Conservation (phyloP, 2,797 vertebrate genomes). For the Euphonia xanthogaster region DNA sequence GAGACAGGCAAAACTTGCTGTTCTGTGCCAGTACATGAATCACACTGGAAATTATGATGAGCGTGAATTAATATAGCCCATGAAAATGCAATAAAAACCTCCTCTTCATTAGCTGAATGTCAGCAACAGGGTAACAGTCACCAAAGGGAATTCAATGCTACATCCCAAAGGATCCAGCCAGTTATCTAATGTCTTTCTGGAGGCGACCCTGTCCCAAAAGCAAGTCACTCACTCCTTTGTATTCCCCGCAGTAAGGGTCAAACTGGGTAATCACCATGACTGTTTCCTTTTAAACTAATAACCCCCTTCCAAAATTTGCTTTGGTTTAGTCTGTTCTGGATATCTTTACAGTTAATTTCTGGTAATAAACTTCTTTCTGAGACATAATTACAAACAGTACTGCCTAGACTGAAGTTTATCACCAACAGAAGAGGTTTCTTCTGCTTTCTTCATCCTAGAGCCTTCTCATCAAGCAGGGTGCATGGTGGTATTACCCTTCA, state of each 20-base stretch:
- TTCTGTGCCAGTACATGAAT: not conserved
- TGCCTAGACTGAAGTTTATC: not conserved
- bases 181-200: not conserved
- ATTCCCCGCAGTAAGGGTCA: not conserved
- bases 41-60: conserved; percentile 8
- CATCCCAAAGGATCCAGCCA: not conserved
- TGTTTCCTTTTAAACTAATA: not conserved
- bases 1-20: not conserved
- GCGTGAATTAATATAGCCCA: not conserved
- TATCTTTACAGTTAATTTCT: not conserved
- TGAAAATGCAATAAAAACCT: not conserved
- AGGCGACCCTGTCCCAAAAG: not conserved
- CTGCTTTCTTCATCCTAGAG: not conserved
- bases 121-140: not conserved
- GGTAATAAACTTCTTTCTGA: not conserved
- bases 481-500: not conserved
- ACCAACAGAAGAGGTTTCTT: not conserved
- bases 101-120: not conserved
- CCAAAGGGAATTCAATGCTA: not conserved
- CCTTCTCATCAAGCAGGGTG: not conserved
- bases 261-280: not conserved
- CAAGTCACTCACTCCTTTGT: not conserved
- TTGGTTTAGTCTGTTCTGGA: not conserved
- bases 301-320: not conserved
- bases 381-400: not conserved